A percentile compares a stretch with the other conserved stretches of the same genome.
Evolutionary conservation across 2,888 invertebrate species (phyloP).

Genomic region (Caradrina kadenii): DNA sequence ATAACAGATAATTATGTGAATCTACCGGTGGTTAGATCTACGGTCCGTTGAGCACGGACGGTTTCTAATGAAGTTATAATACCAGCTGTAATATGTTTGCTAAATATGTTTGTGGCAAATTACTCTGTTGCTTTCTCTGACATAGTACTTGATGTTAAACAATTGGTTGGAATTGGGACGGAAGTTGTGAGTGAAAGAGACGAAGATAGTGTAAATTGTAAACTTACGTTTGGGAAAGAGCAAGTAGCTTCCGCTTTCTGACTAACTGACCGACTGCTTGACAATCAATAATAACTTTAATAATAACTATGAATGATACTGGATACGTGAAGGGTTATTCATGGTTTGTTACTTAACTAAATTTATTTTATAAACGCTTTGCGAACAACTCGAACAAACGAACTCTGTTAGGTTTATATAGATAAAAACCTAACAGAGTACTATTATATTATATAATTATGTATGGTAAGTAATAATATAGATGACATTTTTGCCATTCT

Average conservation of each 20-base stretch:
- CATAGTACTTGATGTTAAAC: conserved; percentile 39
- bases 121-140: conserved; percentile 55
- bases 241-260: too few relatives aligned
- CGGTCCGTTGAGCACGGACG: conserved; percentile 66
- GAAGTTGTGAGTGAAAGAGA: conserved; percentile 28
- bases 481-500: too few relatives aligned
- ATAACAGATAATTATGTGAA: conserved; percentile 69
- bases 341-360: too few relatives aligned
- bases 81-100: conserved; percentile 59
- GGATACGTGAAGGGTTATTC: background rate
- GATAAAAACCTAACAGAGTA: too few relatives aligned
- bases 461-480: too few relatives aligned
- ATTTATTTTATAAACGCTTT: too few relatives aligned
- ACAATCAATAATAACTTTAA: too few relatives aligned
- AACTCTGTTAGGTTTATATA: too few relatives aligned
- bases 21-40: conserved; percentile 63
- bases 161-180: conserved; percentile 35
- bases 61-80: conserved; percentile 73
- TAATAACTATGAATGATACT: background rate
- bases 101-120: conserved; percentile 66
- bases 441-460: too few relatives aligned
- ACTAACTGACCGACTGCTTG: too few relatives aligned
- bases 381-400: too few relatives aligned
- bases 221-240: too few relatives aligned
- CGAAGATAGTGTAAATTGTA: background rate